Percentiles rank a stretch among this genome's conserved stretches.
Evolutionary conservation across 2,797 vertebrate species (phyloP).

Genomic region (Tapera naevia): DNA sequence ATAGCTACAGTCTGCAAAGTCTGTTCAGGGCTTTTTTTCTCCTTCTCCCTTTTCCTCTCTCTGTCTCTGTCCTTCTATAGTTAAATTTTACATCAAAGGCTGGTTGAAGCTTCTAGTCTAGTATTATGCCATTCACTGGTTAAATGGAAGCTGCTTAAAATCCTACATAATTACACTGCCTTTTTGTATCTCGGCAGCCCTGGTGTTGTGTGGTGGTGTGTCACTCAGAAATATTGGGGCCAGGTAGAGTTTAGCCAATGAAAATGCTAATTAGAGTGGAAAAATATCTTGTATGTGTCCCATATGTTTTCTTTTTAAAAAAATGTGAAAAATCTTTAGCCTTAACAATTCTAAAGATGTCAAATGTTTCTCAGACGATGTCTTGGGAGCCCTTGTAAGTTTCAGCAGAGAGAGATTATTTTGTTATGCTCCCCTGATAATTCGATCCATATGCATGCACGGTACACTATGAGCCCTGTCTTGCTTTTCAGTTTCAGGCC

Average conservation of each 20-base stretch:
- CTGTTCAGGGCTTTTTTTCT: background rate
- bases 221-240: background rate
- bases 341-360: background rate
- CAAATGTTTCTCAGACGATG: background rate
- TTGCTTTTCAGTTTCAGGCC: background rate
- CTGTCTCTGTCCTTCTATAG: background rate
- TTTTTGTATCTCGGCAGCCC: background rate
- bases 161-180: background rate
- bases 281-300: background rate
- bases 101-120: background rate
- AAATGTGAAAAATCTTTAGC: background rate
- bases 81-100: slow-evolving; percentile 1
- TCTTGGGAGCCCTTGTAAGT: background rate
- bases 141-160: slow-evolving; percentile 11
- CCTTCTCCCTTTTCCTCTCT: background rate
- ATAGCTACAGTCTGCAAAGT: background rate
- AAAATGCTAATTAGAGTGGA: slow-evolving; percentile 1
- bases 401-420: background rate
- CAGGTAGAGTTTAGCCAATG: background rate
- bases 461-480: background rate
- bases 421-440: background rate
- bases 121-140: background rate
- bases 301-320: background rate
- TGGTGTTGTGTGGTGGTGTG: background rate
- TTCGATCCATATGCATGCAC: background rate